Conservation (phyloP, 2,888 invertebrate genomes). For the Drosophila pseudotakahashii region DNA sequence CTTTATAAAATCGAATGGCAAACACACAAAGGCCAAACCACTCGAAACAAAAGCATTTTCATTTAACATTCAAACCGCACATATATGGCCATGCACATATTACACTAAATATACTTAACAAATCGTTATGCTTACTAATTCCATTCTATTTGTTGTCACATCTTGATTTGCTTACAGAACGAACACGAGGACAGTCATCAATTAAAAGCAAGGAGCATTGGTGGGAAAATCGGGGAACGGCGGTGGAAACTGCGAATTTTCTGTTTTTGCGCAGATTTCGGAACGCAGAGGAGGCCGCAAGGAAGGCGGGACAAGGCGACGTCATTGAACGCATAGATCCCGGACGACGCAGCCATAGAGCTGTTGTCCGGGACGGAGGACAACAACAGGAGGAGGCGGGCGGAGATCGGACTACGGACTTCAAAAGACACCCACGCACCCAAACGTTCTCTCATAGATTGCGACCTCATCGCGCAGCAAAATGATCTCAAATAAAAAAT, state of each 20-base stretch:
- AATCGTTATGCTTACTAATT: slow-evolving; percentile 44
- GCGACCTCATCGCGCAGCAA: slow-evolving; percentile 30
- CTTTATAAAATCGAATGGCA: slow-evolving; percentile 11
- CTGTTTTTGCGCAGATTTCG: slow-evolving; percentile 41
- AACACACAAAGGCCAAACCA: slow-evolving; percentile 34
- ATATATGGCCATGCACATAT: slow-evolving; percentile 33
- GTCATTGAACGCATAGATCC: slow-evolving; percentile 71
- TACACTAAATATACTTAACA: slow-evolving; percentile 19
- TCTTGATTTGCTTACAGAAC: slow-evolving; percentile 42
- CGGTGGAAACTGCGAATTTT: slow-evolving; percentile 24
- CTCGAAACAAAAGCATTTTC: slow-evolving; percentile 38
- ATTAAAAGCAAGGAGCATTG: slow-evolving; percentile 31
- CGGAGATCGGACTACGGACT: slow-evolving; percentile 47
- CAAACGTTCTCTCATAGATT: slow-evolving; percentile 7
- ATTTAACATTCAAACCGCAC: slow-evolving; percentile 38
- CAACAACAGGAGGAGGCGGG: slow-evolving; percentile 18
- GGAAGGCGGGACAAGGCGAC: slow-evolving; percentile 57
- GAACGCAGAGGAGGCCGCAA: slow-evolving; percentile 28
- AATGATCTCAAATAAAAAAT: slow-evolving; percentile 93
- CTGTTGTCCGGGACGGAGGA: slow-evolving; percentile 61
- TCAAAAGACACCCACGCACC: slow-evolving; percentile 49
- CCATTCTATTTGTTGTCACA: slow-evolving; percentile 37
- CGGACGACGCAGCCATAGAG: slow-evolving; percentile 61
- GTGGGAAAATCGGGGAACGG: slow-evolving; percentile 45
- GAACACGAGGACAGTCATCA: slow-evolving; percentile 53